Conservation (phyloP, 2,888 invertebrate genomes). For the Electrophaes corylata region DNA sequence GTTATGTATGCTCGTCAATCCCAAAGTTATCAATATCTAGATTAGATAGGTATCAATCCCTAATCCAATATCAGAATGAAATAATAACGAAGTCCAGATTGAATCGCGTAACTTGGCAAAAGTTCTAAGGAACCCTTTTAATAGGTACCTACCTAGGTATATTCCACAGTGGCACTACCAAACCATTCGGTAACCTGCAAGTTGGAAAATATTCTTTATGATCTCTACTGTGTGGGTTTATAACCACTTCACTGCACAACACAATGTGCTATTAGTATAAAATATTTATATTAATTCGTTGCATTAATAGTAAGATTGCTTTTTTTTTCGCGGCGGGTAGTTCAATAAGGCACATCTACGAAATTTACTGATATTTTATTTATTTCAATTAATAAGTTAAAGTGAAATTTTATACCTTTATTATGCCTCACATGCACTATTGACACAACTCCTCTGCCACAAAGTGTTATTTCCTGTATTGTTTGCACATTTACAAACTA, state of each 20-base stretch:
- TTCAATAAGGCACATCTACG: too few relatives aligned
- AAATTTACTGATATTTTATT: too few relatives aligned
- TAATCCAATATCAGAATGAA: slow-evolving; percentile 52
- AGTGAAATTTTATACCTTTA: too few relatives aligned
- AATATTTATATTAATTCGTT: too few relatives aligned
- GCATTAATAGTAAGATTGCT: too few relatives aligned
- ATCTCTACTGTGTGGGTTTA: not conserved
- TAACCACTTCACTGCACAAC: not conserved
- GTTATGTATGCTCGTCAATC: not conserved
- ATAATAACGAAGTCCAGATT: slow-evolving; percentile 43
- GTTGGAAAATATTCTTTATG: slow-evolving; percentile 7
- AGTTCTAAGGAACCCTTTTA: slow-evolving; percentile 28
- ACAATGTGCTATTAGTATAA: not conserved
- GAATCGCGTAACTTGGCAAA: slow-evolving; percentile 19
- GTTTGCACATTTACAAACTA: too few relatives aligned
- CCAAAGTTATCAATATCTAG: slow-evolving; percentile 25
- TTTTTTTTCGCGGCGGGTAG: too few relatives aligned
- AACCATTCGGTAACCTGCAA: slow-evolving; percentile 4
- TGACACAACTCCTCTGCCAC: too few relatives aligned
- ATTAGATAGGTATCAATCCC: slow-evolving; percentile 15
- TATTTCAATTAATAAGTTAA: too few relatives aligned
- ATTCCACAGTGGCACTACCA: slow-evolving; percentile 27
- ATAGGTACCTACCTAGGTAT: too few relatives aligned
- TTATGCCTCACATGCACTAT: too few relatives aligned
- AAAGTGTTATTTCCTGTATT: too few relatives aligned